Conservation (phyloP, 2,113 vertebrate species). For the Thomomys bottae region DNA sequence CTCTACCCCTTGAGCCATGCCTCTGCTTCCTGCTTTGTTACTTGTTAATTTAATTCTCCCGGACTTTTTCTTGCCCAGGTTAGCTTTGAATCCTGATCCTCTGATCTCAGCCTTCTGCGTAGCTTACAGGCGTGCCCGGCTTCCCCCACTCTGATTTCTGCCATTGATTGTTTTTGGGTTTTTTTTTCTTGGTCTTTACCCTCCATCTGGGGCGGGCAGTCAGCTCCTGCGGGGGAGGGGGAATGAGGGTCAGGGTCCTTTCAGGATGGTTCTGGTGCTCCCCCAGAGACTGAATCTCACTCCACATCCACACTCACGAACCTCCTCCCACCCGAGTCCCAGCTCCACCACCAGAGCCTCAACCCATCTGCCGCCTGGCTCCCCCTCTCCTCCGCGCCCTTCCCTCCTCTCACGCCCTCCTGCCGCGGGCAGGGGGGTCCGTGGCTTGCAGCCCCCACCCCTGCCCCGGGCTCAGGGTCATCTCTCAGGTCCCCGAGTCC, state of each 20-base stretch:
- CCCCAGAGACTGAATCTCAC: background rate
- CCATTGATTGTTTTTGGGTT: slow-evolving; percentile 38
- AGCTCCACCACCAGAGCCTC: background rate
- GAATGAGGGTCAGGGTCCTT: background rate
- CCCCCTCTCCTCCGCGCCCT: background rate
- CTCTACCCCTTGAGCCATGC: no score
- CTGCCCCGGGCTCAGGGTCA: background rate
- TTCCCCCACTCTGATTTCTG: slow-evolving; percentile 24
- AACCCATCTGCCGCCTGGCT: background rate
- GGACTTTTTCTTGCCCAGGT: no score
- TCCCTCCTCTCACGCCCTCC: background rate
- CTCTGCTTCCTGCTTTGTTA: no score
- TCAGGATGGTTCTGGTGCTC: slow-evolving; percentile 20
- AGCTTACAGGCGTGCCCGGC: no score
- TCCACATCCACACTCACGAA: background rate
- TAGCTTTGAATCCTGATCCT: no score
- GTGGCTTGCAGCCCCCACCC: background rate
- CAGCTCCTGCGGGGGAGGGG: background rate
- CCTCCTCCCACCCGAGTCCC: background rate
- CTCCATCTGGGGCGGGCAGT: background rate
- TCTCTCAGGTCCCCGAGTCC: background rate
- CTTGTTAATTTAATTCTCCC: no score
- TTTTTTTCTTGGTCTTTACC: slow-evolving; percentile 10
- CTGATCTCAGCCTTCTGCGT: no score
- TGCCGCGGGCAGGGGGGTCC: background rate